Conservation (phyloP, 2,113 vertebrate genomes). For the Sinocyclocheilus maitianheensis region DNA sequence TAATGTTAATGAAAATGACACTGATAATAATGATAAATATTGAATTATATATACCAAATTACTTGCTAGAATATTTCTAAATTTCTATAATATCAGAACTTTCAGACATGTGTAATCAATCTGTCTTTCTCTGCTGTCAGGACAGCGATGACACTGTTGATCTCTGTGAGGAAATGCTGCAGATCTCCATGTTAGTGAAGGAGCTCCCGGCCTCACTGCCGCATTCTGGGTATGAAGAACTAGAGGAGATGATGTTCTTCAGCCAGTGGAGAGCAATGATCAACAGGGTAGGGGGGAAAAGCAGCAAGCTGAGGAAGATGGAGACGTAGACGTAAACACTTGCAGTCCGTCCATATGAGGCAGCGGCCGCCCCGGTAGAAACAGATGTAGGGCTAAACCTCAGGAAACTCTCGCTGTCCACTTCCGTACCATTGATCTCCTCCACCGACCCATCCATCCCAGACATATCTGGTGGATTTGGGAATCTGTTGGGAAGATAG, state of each 20-base stretch:
- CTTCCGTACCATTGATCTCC: conserved; percentile 65
- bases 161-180: conserved; percentile 89
- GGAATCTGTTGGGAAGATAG: not conserved
- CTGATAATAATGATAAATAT: not conserved
- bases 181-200: conserved; percentile 97
- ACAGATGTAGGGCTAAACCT: conserved; percentile 85
- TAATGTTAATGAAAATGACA: not conserved
- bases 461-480: conserved; percentile 61
- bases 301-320: conserved; percentile 92
- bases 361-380: conserved; percentile 83
- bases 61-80: not conserved
- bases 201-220: conserved; percentile 91
- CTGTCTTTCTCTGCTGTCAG: conserved; percentile 43
- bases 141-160: conserved; percentile 90
- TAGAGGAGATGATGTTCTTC: conserved; percentile 95
- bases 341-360: conserved; percentile 73
- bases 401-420: conserved; percentile 85
- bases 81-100: not conserved
- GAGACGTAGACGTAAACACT: conserved; percentile 93
- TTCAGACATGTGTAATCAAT: not conserved
- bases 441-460: conserved; percentile 66
- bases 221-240: conserved; percentile 89
- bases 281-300: conserved; percentile 89
- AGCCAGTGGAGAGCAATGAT: conserved; percentile 94
- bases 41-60: not conserved